These are phyloP conservation scores for Cryptus armator DNA, from an alignment of 2,888 invertebrate species.

Conservation along the genomic window DNA sequence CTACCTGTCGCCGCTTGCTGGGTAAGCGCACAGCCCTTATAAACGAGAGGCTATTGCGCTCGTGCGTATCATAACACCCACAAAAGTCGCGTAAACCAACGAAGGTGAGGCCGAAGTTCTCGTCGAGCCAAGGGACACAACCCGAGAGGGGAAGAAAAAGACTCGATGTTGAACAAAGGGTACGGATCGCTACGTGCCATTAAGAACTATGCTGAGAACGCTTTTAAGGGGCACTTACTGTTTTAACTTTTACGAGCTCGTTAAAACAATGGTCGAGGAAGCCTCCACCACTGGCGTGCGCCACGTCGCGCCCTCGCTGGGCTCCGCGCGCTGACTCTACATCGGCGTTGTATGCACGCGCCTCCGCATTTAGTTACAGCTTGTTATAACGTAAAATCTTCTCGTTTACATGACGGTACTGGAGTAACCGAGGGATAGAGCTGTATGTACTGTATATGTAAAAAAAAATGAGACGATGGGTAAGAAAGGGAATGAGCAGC, in stretches of 20 bases:
- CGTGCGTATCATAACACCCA: too few species aligned
- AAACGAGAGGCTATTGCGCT: too few species aligned
- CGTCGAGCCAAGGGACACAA: background rate
- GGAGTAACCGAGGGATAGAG: slow-evolving; percentile 60
- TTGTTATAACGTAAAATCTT: slow-evolving; percentile 75
- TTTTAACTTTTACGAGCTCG: slow-evolving; percentile 79
- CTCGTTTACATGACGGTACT: slow-evolving; percentile 72
- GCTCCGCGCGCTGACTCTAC: slow-evolving; percentile 31
- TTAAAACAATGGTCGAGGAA: slow-evolving; percentile 76
- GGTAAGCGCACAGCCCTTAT: too few species aligned
- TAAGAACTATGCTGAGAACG: slow-evolving; percentile 67
- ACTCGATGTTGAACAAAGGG: slow-evolving; percentile 22
- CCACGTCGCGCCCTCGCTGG: slow-evolving; percentile 36
- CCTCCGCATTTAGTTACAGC: slow-evolving; percentile 75
- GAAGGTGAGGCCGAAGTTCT: background rate
- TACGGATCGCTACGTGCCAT: slow-evolving; percentile 63
- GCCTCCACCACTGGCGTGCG: too few species aligned
- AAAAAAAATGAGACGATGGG: slow-evolving; percentile 18
- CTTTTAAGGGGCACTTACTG: slow-evolving; percentile 75
- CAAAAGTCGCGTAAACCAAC: background rate
- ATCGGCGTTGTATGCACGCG: slow-evolving; percentile 58
- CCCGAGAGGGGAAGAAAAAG: background rate
- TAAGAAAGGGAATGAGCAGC: slow-evolving; percentile 67
- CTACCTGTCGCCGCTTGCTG: too few species aligned
- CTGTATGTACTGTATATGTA: slow-evolving; percentile 24